phyloP scores from a whole-genome alignment of 1,140 invertebrate species.

The Acyrthosiphon pisum region DNA sequence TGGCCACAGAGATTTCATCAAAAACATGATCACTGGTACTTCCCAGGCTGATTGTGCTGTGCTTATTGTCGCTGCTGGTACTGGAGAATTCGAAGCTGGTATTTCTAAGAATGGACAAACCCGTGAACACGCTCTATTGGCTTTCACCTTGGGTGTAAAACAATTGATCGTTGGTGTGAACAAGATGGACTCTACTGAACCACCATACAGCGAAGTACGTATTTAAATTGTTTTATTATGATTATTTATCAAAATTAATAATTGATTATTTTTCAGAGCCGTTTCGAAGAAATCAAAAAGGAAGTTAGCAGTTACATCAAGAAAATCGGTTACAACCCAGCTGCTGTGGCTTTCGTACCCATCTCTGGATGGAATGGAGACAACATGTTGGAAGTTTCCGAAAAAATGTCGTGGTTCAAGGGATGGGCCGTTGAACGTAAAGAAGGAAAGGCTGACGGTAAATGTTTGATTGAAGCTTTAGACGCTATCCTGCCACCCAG shows the following conservation, averaged over 20 bases:
- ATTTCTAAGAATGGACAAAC: constrained; percentile 99
- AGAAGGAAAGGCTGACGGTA: constrained; percentile 86
- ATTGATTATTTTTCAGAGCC: constrained; percentile 64
- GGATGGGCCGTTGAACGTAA: constrained; percentile 95
- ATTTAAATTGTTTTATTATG: background rate
- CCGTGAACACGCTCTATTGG: constrained; percentile 96
- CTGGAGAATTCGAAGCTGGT: constrained; percentile 97
- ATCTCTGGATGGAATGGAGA: constrained; percentile 99
- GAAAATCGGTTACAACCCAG: constrained; percentile 97
- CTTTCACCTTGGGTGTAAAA: constrained; percentile 97
- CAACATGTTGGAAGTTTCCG: constrained; percentile 93
- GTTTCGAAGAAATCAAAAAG: constrained; percentile 97
- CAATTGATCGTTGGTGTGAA: constrained; percentile 98
- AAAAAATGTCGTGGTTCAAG: constrained; percentile 97
- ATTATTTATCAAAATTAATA: background rate
- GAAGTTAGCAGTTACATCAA: constrained; percentile 95
- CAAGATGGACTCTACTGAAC: constrained; percentile 99
- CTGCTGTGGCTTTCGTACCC: constrained; percentile 95
- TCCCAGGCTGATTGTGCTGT: constrained; percentile 98
- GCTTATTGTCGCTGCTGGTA: constrained; percentile 95
- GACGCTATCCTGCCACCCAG: constrained; percentile 93
- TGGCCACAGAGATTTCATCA: constrained; percentile 99
- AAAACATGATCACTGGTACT: constrained; percentile 99
- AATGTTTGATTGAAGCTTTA: constrained; percentile 89
- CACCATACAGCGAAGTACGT: constrained; percentile 84